phyloP scores from a whole-genome alignment of 2,888 invertebrate species.

The Cremastobaeus sp. region DNA sequence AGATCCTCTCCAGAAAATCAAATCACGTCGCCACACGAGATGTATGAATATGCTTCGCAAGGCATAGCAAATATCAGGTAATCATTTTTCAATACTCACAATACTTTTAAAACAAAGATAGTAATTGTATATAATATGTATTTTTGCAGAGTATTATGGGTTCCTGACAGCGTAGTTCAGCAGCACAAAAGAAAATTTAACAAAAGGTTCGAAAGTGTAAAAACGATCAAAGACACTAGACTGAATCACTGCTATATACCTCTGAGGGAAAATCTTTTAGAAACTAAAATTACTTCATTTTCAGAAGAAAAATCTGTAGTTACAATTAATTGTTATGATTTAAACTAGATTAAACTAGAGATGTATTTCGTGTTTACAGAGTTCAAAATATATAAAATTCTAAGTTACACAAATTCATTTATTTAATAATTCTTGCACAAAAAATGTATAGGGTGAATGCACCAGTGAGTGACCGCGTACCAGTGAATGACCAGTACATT shows the following conservation, averaged over 20 bases:
- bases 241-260: background rate
- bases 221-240: conserved; percentile 1
- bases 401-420: no score
- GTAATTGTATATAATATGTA: background rate
- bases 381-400: no score
- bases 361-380: no score
- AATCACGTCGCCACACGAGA: conserved; percentile 17
- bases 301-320: background rate
- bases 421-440: no score
- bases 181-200: background rate
- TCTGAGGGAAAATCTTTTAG: background rate
- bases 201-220: background rate
- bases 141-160: background rate
- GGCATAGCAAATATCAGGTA: conserved; percentile 10
- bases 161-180: background rate
- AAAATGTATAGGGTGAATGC: no score
- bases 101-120: background rate
- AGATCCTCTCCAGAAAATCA: conserved; percentile 12
- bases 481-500: no score
- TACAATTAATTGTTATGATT: no score
- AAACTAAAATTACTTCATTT: background rate
- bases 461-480: no score
- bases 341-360: no score
- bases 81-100: no score
- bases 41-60: conserved; percentile 16